Evolutionary conservation across 1,140 invertebrate genomes (phyloP).

Genomic region (Halictus rubicundus): DNA sequence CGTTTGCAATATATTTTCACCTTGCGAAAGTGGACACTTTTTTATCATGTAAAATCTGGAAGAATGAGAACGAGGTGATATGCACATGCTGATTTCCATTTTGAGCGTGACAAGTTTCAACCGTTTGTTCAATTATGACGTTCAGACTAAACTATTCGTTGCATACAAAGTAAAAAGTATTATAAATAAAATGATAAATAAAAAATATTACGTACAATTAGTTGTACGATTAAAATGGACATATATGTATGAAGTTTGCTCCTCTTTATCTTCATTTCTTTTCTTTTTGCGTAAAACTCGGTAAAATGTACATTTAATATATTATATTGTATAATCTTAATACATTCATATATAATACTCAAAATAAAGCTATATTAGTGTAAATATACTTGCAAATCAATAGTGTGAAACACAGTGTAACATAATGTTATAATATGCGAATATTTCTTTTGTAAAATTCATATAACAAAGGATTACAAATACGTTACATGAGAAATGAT

Average conservation of each 20-base stretch:
- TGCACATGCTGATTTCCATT: conserved; percentile 20
- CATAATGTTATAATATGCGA: not conserved
- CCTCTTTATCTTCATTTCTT: not conserved
- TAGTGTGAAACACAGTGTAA: not conserved
- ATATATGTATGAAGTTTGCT: not conserved
- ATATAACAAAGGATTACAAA: not conserved
- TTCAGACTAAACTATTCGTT: not conserved
- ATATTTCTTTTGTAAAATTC: not conserved
- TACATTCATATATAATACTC: not conserved
- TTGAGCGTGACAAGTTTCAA: conserved; percentile 54
- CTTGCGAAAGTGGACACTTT: conserved; percentile 35
- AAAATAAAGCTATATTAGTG: not conserved
- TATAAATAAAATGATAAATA: not conserved
- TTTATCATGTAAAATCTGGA: conserved; percentile 51
- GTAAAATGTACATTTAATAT: not conserved
- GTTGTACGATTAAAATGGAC: too few relatives aligned
- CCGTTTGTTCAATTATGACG: not conserved
- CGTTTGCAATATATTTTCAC: conserved; percentile 39
- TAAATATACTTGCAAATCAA: not conserved
- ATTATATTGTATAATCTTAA: conserved; percentile 7
- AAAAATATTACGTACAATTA: not conserved
- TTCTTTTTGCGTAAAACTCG: not conserved
- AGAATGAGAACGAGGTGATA: conserved; percentile 56
- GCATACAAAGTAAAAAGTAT: not conserved
- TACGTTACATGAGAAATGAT: not conserved